Base-by-base conservation (phyloP, 2,888 invertebrate genomes). In the Apomyelois bistriatella region DNA sequence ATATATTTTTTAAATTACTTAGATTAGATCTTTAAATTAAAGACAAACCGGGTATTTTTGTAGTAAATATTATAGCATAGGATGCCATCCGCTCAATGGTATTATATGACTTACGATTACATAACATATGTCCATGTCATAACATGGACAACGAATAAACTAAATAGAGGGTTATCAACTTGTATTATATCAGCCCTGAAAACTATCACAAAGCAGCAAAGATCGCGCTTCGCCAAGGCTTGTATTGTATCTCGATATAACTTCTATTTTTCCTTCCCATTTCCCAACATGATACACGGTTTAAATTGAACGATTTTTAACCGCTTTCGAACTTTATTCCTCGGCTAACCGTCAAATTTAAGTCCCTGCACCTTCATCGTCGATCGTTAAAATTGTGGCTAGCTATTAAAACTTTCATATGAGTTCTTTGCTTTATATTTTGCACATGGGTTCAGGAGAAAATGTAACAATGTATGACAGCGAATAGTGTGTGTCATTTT, bases 271-370 rank as follows among this genome's bases (percentile, higher is more conserved):
- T 32, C 32, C 32, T 32, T 32, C 16, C 8, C 13, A 46, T 46
- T 46, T 46, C 46, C 35, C 9, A 16, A 41, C 35, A 35, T 46
- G 46, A 46, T 32, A 46, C 46, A 46, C 46, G 46, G 46, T 46
- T 1, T 32, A 32, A 46, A 46, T 46, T 46, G 46, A 32, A 46
- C 46, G 46, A 46, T 32, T 46, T 46, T 46, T 46, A 46, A 46
- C 46, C 46, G 46, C 46, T 46, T 46, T 16, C 16, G 5, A 46
- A 46, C 46, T 46, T 46, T 46, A 46, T 46, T 15, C 16, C 32
- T 46, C 32, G 15, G 32, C 46, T 32, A 46, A 46, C 32, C 32
- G 32, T 32, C 13, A 43, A 43, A 43, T 41, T 41, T 41, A 43
- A 28, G 30, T 30, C 46, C 15, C 32, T 46, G 46, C 46, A 46